Conservation (phyloP, 2,888 invertebrate species). For the Podotricha telesiphe region DNA sequence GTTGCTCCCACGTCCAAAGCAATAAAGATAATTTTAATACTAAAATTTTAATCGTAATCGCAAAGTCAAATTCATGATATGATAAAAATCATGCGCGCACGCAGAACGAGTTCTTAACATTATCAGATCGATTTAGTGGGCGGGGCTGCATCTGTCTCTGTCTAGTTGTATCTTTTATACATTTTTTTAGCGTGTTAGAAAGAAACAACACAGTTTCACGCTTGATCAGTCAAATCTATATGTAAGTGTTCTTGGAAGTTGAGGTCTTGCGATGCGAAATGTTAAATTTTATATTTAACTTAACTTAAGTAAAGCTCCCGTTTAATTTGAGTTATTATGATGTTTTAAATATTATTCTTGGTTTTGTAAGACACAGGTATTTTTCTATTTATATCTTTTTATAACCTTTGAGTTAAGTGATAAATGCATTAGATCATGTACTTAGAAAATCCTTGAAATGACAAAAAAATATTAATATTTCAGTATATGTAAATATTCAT, state of each 20-base stretch:
- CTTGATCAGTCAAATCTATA: conserved; percentile 62
- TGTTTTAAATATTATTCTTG: conserved; percentile 6
- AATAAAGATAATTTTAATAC: conserved; percentile 79
- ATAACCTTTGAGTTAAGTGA: too few relatives aligned
- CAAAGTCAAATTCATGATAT: conserved; percentile 54
- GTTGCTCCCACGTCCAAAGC: conserved; percentile 70
- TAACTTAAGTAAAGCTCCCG: conserved; percentile 18
- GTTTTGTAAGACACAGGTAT: neutral
- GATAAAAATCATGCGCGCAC: conserved; percentile 57
- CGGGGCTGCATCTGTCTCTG: conserved; percentile 63
- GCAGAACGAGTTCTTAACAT: conserved; percentile 65
- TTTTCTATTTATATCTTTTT: neutral
- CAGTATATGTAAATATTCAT: too few relatives aligned
- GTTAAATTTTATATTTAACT: conserved; percentile 35
- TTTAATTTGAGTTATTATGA: conserved; percentile 29
- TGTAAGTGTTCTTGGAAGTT: conserved; percentile 24
- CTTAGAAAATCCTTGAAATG: too few relatives aligned
- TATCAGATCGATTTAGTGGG: conserved; percentile 78
- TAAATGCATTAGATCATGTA: too few relatives aligned
- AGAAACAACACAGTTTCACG: conserved; percentile 61
- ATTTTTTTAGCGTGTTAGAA: conserved; percentile 47
- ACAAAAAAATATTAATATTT: too few relatives aligned
- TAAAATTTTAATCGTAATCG: conserved; percentile 60
- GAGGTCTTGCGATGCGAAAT: conserved; percentile 30
- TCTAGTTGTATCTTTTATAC: conserved; percentile 45